A percentile compares a stretch with the other conserved stretches of the same genome.
phyloP scores from a whole-genome alignment of 2,888 invertebrate genomes.

The Podabrus alpinus region DNA sequence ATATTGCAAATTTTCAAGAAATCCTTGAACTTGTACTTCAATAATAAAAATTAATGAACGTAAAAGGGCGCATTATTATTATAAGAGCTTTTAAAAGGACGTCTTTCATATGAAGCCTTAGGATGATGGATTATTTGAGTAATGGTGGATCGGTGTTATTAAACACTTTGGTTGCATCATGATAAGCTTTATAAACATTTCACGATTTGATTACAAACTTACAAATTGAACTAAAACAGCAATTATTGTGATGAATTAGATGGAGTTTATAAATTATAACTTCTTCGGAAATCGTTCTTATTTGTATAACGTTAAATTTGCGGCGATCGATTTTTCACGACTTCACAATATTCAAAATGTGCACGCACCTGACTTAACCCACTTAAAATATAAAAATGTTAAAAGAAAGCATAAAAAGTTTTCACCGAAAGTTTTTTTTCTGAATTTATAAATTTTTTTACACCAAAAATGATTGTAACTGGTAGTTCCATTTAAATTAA shows the following conservation, averaged over 20 bases:
- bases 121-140: not conserved
- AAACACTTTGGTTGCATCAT: not conserved
- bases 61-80: not conserved
- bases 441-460: too few relatives aligned
- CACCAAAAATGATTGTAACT: too few relatives aligned
- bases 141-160: not conserved
- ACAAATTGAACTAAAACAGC: not conserved
- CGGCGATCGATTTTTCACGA: not conserved
- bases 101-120: not conserved
- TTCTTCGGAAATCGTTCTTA: not conserved
- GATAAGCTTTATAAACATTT: not conserved
- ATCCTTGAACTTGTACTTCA: not conserved
- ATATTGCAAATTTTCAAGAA: not conserved
- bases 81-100: not conserved
- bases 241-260: not conserved
- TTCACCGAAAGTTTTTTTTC: too few relatives aligned
- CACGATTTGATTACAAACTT: not conserved
- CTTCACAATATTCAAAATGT: not conserved
- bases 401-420: not conserved
- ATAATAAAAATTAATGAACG: not conserved
- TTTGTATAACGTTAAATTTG: not conserved
- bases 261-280: not conserved
- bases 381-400: not conserved
- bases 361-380: not conserved
- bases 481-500: too few relatives aligned